phyloP scores from a whole-genome alignment of 2,113 vertebrate genomes.

The Turnix velox region DNA sequence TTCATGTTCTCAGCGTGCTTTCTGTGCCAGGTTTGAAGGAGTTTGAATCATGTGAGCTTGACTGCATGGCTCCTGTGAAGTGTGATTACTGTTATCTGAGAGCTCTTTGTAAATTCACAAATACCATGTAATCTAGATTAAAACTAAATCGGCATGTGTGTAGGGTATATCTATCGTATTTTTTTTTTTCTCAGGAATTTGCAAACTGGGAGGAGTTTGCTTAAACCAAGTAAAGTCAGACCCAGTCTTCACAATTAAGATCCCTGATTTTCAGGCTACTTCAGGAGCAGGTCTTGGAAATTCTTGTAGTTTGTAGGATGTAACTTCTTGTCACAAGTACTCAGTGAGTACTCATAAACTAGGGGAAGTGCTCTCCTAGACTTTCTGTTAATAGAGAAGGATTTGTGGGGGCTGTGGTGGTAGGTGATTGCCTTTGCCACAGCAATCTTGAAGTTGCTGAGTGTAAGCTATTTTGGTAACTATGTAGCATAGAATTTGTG shows the following conservation, averaged over 20 bases:
- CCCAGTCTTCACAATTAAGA: not conserved
- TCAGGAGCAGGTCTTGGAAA: not conserved
- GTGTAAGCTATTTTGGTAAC: not conserved
- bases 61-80: not conserved
- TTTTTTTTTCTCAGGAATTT: not conserved
- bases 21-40: not conserved
- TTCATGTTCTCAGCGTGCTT: not conserved
- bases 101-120: not conserved
- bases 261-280: not conserved
- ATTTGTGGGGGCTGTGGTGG: not conserved
- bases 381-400: not conserved
- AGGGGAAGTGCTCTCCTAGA: not conserved
- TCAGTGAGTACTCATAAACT: not conserved
- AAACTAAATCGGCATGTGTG: not conserved
- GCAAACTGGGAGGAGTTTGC: not conserved
- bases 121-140: not conserved
- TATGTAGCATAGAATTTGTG: not conserved
- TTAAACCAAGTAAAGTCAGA: not conserved
- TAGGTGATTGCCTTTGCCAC: not conserved
- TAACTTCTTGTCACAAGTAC: not conserved
- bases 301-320: not conserved
- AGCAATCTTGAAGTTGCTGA: not conserved
- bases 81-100: not conserved
- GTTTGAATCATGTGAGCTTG: slow-evolving; percentile 11
- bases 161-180: not conserved